Base-by-base conservation (phyloP, 2,888 invertebrate genomes). In the Keiferia lycopersicella region DNA sequence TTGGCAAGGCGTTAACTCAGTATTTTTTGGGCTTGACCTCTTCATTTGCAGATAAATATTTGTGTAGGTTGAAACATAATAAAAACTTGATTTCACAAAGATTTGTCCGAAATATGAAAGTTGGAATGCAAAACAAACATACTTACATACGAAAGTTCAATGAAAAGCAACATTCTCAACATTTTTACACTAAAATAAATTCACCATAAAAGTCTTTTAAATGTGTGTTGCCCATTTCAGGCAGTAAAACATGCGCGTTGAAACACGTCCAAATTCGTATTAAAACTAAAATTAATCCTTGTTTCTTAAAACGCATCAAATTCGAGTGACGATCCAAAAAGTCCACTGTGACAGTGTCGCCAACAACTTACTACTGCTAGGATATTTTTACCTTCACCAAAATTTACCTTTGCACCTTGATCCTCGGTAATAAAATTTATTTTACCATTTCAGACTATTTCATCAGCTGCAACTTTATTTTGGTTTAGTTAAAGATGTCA, bases 271-370 rank as follows among this genome's bases (percentile, higher is more conserved):
- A 73, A 78, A 83, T 83, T 85, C 81, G 78, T 81, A 80, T 81
- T 83, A 84, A 82, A 81, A 81, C 86, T 84, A 84, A 86, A 87
- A 84, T 84, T 84, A 87, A 88, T 87, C 82, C 81, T 71, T 76
- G 71, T 82, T 86, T 85, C 84, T 84, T 77, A 81, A 87, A 87
- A 87, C 82, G 84, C 86, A 82, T 86, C 84, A 87, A 87, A 85
- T 79, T 72, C 80, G 79, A 87, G 80, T 86, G 86, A 87, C 82
- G 84, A 80, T 80, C 83, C 84, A 86, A 89, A 87, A 86, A 87
- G 84, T 83, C 79, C 72, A 81, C 76, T 78, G 71, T 80, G 86
- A 86, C 86, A 80, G 79, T 74, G 72, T 75, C 86, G 84, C 83
- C 86, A 82, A 86, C 88, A 87, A 86, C 84, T 87, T 83, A 84